Conservation (phyloP, 2,113 vertebrate genomes). For the Leuciscus idus region DNA sequence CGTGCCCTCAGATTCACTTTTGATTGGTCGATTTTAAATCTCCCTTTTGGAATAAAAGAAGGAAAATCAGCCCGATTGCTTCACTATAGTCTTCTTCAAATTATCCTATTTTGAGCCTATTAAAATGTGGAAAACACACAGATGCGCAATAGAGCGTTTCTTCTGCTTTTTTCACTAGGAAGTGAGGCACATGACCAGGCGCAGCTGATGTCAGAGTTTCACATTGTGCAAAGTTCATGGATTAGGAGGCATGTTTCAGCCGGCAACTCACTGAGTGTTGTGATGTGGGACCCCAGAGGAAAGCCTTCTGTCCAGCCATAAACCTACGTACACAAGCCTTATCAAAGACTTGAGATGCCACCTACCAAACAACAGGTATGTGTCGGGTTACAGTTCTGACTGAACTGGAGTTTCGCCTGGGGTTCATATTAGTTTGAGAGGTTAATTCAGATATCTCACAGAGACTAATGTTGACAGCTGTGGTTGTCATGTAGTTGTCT, state of each 20-base stretch:
- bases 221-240: constrained; percentile 76
- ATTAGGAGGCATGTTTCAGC: constrained; percentile 67
- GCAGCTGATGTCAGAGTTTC: constrained; percentile 72
- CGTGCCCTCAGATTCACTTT: not conserved
- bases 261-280: constrained; percentile 57
- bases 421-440: not conserved
- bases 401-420: not conserved
- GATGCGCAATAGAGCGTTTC: constrained; percentile 43
- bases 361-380: constrained; percentile 69
- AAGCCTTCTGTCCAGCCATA: constrained; percentile 40
- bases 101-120: not conserved
- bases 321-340: constrained; percentile 14
- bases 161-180: constrained; percentile 74
- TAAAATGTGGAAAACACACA: not conserved
- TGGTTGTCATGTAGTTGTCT: not conserved
- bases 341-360: constrained; percentile 63
- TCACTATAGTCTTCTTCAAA: not conserved
- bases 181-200: constrained; percentile 77
- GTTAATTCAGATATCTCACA: not conserved
- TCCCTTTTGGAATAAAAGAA: not conserved
- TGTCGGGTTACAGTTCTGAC: not conserved
- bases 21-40: constrained; percentile 8
- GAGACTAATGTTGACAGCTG: not conserved
- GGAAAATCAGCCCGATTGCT: not conserved
- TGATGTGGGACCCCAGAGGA: constrained; percentile 60